Evolutionary conservation across 2,797 vertebrate species (phyloP).

Genomic region (Sciurus carolinensis): DNA sequence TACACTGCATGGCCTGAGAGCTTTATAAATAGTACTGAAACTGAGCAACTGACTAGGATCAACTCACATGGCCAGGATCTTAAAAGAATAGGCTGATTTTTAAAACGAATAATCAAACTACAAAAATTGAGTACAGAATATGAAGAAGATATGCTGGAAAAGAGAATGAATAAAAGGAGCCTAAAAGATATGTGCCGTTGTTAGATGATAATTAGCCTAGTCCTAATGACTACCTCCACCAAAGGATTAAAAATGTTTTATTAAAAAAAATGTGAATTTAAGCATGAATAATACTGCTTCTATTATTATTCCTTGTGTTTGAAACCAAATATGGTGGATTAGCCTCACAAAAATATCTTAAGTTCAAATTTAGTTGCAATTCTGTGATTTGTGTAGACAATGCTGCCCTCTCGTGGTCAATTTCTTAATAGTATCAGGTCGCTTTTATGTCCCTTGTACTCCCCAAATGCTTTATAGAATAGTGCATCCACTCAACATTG

Average conservation of each 20-base stretch:
- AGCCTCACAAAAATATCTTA: neutral
- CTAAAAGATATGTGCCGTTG: neutral
- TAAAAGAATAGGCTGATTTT: neutral
- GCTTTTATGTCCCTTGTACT: neutral
- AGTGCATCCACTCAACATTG: neutral
- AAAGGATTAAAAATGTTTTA: conserved; percentile 17
- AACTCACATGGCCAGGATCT: neutral
- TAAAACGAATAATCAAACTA: conserved; percentile 10
- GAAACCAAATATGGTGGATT: conserved; percentile 59
- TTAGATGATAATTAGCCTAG: neutral
- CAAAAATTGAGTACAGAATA: conserved; percentile 23
- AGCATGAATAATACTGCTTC: conserved; percentile 19
- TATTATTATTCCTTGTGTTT: conserved; percentile 26
- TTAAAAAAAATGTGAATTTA: neutral
- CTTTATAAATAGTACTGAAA: neutral
- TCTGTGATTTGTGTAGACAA: conserved; percentile 76
- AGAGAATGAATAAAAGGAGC: neutral
- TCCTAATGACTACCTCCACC: neutral
- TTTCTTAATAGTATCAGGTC: neutral
- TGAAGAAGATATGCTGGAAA: neutral
- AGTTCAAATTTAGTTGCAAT: neutral
- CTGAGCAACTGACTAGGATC: neutral
- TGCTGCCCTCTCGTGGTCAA: conserved; percentile 80
- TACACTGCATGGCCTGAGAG: neutral
- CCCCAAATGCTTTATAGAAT: conserved; percentile 19